Evolutionary conservation across 2,113 vertebrate genomes (phyloP).

Genomic region (Cynoglossus semilaevis): DNA sequence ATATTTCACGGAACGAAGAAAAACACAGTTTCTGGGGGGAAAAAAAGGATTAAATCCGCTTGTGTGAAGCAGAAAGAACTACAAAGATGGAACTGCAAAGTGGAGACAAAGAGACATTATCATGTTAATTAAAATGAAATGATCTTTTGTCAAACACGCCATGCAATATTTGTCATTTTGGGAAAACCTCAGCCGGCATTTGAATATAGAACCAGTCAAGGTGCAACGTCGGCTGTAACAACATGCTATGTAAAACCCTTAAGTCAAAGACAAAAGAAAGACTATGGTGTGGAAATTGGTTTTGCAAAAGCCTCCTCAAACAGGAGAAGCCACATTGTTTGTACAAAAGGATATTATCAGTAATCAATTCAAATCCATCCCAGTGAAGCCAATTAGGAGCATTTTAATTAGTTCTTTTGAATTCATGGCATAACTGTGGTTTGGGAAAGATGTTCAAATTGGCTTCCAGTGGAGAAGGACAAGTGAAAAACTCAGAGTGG

Average conservation of each 20-base stretch:
- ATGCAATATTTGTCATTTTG: no score
- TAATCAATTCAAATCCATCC: conserved; percentile 80
- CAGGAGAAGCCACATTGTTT: conserved; percentile 67
- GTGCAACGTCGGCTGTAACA: no score
- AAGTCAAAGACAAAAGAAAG: conserved; percentile 52
- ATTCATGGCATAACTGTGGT: conserved; percentile 67
- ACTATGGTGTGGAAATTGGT: conserved; percentile 66
- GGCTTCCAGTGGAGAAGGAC: conserved; percentile 57
- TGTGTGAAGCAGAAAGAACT: no score
- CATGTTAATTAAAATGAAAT: no score
- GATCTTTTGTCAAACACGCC: no score
- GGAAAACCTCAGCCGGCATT: no score
- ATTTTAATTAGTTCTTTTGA: conserved; percentile 75
- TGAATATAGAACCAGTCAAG: no score
- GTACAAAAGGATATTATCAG: conserved; percentile 75
- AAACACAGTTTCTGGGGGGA: no score
- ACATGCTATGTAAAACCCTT: conserved; percentile 15
- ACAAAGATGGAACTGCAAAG: no score
- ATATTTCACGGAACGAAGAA: no score
- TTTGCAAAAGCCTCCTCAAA: conserved; percentile 77
- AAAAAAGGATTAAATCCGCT: no score
- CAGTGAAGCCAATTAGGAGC: conserved; percentile 76
- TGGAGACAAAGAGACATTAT: no score
- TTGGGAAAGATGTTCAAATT: conserved; percentile 58
- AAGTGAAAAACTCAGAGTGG: conserved; percentile 60